A percentile compares a stretch with the other conserved stretches of the same genome.
These are phyloP conservation scores for Rugalucina vietnamica DNA, from an alignment of 2,888 invertebrate genomes.

Conservation along the genomic window DNA sequence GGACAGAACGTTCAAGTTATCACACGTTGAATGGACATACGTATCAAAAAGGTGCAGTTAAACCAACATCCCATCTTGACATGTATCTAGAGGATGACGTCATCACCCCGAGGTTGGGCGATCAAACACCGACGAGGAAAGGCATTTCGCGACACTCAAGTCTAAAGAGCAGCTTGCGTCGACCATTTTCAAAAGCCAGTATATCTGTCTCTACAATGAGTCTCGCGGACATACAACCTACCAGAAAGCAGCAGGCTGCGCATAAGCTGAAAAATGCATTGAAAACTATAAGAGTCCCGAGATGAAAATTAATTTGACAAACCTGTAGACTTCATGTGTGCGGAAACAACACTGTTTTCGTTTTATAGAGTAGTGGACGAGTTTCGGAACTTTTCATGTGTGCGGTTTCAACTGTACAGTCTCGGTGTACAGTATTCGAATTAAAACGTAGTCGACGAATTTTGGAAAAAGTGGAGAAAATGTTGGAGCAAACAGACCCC, in stretches of 20 bases:
- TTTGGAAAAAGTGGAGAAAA: too few relatives aligned
- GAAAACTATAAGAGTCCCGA: conserved; percentile 50
- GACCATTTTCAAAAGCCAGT: conserved; percentile 28
- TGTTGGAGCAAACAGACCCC: too few relatives aligned
- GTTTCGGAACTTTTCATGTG: too few relatives aligned
- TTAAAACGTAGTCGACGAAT: too few relatives aligned
- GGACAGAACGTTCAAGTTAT: conserved; percentile 13
- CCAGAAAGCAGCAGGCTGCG: conserved; percentile 61
- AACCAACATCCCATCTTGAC: conserved; percentile 49
- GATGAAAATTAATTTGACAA: conserved; percentile 32
- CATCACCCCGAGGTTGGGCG: conserved; percentile 50
- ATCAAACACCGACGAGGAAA: conserved; percentile 25
- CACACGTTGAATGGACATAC: conserved; percentile 43
- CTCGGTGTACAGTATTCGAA: too few relatives aligned
- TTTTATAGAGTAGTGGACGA: too few relatives aligned
- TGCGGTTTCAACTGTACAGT: too few relatives aligned
- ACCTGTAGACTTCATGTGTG: too few relatives aligned
- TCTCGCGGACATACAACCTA: conserved; percentile 55
- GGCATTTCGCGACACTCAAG: conserved; percentile 50
- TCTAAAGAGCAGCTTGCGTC: conserved; percentile 45
- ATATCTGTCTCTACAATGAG: conserved; percentile 49
- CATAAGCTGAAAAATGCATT: conserved; percentile 54
- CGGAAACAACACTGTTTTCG: too few relatives aligned
- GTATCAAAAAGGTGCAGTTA: conserved; percentile 40
- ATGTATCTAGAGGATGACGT: conserved; percentile 43